Base-by-base conservation (phyloP, 2,888 invertebrate species). In the Napeogenes sylphis region DNA sequence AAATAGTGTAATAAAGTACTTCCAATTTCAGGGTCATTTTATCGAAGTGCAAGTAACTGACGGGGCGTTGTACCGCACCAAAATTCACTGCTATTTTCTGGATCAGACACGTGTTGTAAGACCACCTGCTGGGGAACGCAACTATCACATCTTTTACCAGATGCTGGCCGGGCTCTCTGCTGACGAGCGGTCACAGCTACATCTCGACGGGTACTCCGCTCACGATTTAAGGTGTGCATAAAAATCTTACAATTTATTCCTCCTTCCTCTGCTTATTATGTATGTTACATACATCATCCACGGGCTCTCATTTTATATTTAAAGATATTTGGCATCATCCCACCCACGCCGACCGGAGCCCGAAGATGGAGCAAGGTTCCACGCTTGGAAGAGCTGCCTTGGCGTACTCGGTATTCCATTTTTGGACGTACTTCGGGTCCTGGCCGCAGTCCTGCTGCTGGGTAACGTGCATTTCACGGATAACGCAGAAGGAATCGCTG, bases 141-240 rank as follows among this genome's bases (percentile, higher is more conserved):
- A 98, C 90, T 98, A 97, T 87, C 98, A 98, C 84, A 97, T 98
- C 76, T 98, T 98, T 91, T 98, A 98, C 90, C 98, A 98, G 91
- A 95, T 98, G 87, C 91, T 98, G 74, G 97, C 97, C 21, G 98
- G 98, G 0, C 92, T 98, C 35, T 94, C 95, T 54, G 90, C 93
- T 60, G 98, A 98, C 71, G 98, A 98, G 94, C 95, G 73, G 82
- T 93, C 94, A 21, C 96, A 96, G 87, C 92, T 98, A 42, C 96
- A 97, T 80, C 91, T 98, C 68, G 96, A 97, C 76, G 96, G 96
- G 4, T 96, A 96, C 82, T 93, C 95, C 51, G 92, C 96, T 13
- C 93, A 94, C 66, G 97, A 96, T 75, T 88, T 98, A 67, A 92
- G 94, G 77, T 98, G 53, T 4, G 42, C 6, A 10, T 42, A 42